Evolutionary conservation across 2,113 vertebrate species (phyloP), one percentile per base, ranked within the genome.

Genomic region (Chaenogobius annularis): DNA sequence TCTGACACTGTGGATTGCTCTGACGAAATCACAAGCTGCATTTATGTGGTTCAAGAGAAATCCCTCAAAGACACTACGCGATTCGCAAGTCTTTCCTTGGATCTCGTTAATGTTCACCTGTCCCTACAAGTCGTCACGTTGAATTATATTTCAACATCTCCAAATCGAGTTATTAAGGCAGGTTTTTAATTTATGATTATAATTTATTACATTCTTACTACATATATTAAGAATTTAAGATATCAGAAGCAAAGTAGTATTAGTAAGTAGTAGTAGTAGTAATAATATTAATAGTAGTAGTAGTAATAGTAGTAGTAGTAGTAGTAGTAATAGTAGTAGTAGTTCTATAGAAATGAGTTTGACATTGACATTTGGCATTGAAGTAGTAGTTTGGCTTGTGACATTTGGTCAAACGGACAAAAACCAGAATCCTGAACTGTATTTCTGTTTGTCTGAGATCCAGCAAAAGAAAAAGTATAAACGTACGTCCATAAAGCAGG

Each of bases 31-130:
- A 44, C 68, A 62, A 54, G 71, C 67, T 35, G 65, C 74, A 75
- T 58, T 88, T 87, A 83, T 76, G 85, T 74, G 88, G 78, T 81
- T 82, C 15, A 50, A 70, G 76, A 82, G 61, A 82, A 82, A 80
- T 77, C 68, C 72, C 75, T 20, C 4, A 70, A 84, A 85, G 69
- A 70, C 54, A 47, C 7, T 64, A 77, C 8, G 48, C 73, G 70
- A 73, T 80, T 81, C 74, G 70, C 46, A 62, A 13, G 54, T 68
- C 4, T n/a, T 69, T 73, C 68, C 50, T 35, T 80, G 37, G 40
- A 70, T 66, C 8, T 54, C n/a, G 8, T 61, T 47, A 82, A 48
- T 48, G n/a, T 22, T 15, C 68, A 69, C 72, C 72, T 79, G 66
- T 88, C 0, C 67, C 82, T 69, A 75, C 43, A 15, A 65, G 15